Base-by-base conservation (phyloP, 2,797 vertebrate species). In the Orientallactaga sibirica region DNA sequence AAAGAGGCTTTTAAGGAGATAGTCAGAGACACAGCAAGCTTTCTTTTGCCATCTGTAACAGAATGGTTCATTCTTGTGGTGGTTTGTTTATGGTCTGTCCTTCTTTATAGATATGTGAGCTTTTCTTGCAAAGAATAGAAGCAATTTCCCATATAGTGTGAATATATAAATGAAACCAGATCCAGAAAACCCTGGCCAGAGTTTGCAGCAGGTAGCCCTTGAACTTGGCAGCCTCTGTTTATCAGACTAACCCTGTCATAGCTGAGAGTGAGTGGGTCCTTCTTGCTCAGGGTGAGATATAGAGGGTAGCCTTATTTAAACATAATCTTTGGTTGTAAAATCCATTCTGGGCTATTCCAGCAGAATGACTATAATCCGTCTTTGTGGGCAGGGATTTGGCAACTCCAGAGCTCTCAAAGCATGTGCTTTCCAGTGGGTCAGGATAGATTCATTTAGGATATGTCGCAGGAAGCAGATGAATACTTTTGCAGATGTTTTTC, bases 1-100 rank as follows among this genome's bases (percentile, higher is more conserved):
- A 97, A 97, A 91, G 58, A 67, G 79, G 90, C 75, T 96, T 83
- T 97, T 97, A 97, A 97, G 98, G 95, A 95, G 94, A 92, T 41
- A 82, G 87, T 94, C 88, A 92, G 79, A 74, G 66, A 94, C 82
- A 88, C 91, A 74, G 74, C 87, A 75, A 90, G 86, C 79, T 79
- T 71, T 97, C 91, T 95, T 84, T 83, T 95, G 33, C 91, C 90
- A 37, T 94, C 93, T 96, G 79, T 95, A 93, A 94, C 84, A 90
- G 90, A 27, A 74, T 80, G 81, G 76, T 90, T 95, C 88, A 97
- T 96, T 97, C 92, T 96, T 95, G 88, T 33, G 89, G 67, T 67
- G 91, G 71, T 64, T 78, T 89, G 74, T 87, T 89, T 82, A n/a
- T 73, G 18, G 90, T 73, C 70, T 85, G 87, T 86, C 81, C 92